A percentile compares a stretch with the other conserved stretches of the same genome.
Evolutionary conservation across 1,140 invertebrate genomes (phyloP).

Genomic region (Yoshiicerus persimilis): DNA sequence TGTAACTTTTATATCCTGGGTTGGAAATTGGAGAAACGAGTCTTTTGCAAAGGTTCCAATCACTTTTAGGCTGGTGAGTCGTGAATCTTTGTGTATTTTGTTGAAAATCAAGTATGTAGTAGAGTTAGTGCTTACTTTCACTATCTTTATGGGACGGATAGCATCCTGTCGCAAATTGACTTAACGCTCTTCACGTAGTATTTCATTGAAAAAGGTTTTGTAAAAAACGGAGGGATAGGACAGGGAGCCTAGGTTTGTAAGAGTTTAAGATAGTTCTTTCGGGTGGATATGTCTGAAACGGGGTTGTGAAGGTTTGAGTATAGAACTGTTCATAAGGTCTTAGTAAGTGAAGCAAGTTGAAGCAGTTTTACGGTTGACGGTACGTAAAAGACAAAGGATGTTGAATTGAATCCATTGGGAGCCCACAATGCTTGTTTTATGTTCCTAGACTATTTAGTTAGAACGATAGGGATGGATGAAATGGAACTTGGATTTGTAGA

Average conservation of each 20-base stretch:
- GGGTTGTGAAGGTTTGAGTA: not conserved
- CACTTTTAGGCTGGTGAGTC: not conserved
- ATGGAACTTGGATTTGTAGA: not conserved
- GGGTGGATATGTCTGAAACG: not conserved
- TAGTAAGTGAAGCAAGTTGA: not conserved
- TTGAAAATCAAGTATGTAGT: not conserved
- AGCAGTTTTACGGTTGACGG: not conserved
- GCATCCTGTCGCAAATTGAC: not conserved
- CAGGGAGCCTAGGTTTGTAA: not conserved
- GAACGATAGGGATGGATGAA: not conserved
- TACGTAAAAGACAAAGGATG: constrained; percentile 22
- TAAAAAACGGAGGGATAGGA: not conserved
- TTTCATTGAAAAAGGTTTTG: not conserved
- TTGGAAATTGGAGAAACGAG: not conserved
- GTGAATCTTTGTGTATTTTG: not conserved
- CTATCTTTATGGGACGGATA: not conserved
- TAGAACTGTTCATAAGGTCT: not conserved
- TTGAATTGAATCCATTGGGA: constrained; percentile 14
- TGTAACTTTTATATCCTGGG: not conserved
- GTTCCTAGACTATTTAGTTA: constrained; percentile 11
- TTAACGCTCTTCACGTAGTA: constrained; percentile 9
- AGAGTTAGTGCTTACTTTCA: not conserved
- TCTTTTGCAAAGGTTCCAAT: not conserved
- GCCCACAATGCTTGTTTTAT: constrained; percentile 9
- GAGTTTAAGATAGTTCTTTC: not conserved